Evolutionary conservation across 2,888 invertebrate genomes (phyloP).

Genomic region (Clusia tigrina): DNA sequence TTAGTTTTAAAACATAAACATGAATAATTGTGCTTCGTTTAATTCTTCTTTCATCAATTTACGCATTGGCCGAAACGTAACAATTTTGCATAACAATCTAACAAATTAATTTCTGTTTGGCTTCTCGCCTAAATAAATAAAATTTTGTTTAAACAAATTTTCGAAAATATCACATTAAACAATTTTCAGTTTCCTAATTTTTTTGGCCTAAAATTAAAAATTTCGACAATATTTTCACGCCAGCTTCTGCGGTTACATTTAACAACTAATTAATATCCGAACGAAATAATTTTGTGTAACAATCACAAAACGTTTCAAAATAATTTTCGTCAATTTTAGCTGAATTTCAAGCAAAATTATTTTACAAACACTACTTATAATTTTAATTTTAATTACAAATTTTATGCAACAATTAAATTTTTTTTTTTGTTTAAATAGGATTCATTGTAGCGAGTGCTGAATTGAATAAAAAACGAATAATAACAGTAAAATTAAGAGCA

Average conservation of each 20-base stretch:
- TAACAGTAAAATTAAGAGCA: conserved; percentile 9
- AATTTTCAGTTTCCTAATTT: conserved; percentile 30
- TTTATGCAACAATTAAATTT: too few relatives aligned
- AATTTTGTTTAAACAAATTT: conserved; percentile 25
- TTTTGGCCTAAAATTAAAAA: conserved; percentile 31
- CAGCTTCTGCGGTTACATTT: conserved; percentile 29
- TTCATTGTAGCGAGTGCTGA: neutral
- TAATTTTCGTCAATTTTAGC: conserved; percentile 32
- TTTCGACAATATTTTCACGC: conserved; percentile 34
- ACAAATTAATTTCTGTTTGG: conserved; percentile 33
- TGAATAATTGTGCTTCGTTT: too few relatives aligned
- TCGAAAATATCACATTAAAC: conserved; percentile 43
- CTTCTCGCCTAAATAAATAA: conserved; percentile 40
- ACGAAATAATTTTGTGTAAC: conserved; percentile 59
- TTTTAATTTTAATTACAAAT: conserved; percentile 1
- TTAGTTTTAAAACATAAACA: conserved; percentile 28
- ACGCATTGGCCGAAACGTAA: conserved; percentile 51
- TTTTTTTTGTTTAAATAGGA: conserved; percentile 6
- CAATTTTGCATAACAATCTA: conserved; percentile 49
- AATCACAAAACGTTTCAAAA: conserved; percentile 63
- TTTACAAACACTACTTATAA: conserved; percentile 18
- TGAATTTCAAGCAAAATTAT: conserved; percentile 30
- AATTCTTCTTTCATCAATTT: neutral
- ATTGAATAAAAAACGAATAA: neutral
- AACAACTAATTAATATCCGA: conserved; percentile 40